A percentile compares a stretch with the other conserved stretches of the same genome.
These are phyloP conservation scores for Cantharis lateralis DNA, from an alignment of 2,888 invertebrate genomes.

Conservation along the genomic window DNA sequence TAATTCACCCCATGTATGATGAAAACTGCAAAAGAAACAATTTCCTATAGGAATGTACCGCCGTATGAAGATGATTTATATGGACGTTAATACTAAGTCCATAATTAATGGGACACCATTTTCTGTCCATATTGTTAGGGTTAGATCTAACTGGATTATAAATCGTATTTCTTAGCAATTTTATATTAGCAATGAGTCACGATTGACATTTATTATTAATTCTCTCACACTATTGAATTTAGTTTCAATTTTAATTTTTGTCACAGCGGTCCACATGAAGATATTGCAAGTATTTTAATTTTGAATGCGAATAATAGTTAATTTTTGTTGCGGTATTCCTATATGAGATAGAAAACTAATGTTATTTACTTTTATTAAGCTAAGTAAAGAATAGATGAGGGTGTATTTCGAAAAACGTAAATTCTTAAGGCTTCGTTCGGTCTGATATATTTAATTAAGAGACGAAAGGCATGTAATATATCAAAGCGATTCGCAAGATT, in stretches of 20 bases:
- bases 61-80: neutral
- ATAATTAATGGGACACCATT: neutral
- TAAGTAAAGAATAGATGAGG: neutral
- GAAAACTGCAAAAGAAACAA: neutral
- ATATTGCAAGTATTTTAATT: neutral
- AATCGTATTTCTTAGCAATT: neutral
- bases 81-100: neutral
- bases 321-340: neutral
- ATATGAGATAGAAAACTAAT: neutral
- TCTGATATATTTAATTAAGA: constrained; percentile 37
- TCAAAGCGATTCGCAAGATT: constrained; percentile 38
- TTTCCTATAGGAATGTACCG: neutral
- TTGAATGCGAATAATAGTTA: neutral
- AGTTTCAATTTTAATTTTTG: neutral
- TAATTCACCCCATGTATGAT: neutral
- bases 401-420: constrained; percentile 12
- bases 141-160: neutral
- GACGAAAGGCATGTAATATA: constrained; percentile 38
- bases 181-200: neutral
- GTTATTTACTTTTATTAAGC: neutral
- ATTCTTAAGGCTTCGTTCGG: constrained; percentile 14
- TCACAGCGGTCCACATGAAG: neutral
- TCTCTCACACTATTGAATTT: neutral
- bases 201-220: neutral
- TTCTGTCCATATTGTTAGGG: neutral